Base-by-base conservation (phyloP, 2,113 vertebrate species). In the Catharus bicknelli region DNA sequence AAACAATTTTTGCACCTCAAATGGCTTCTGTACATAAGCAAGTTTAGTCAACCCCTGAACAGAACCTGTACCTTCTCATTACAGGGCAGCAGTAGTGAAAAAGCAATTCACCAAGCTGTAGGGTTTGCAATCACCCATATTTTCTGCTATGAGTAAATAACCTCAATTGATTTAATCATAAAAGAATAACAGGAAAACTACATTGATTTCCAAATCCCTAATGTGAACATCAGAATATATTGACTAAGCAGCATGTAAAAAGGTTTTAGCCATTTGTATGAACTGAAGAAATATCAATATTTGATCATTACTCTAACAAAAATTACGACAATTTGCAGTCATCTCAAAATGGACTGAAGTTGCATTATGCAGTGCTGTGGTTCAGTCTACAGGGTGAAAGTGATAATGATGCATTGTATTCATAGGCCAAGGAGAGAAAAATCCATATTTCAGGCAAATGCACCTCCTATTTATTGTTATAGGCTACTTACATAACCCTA, bases 91-190 rank as follows among this genome's bases (percentile, higher is more conserved):
- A 45, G 80, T 84, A 95, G 96, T 85, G 88, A 97, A 96, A 98
- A 97, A 97, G 97, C 95, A 96, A 97, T 97, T 97, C 96, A 95
- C 95, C 90, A 93, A 96, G 94, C 93, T 54, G 7, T 92, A 91
- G 96, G 93, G 91, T 95, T 97, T 97, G 96, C 96, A 97, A 97
- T 97, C 97, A 97, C 94, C 96, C 94, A 94, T 97, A 97, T 98
- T 97, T 98, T 97, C 97, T 98, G 95, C 97, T 97, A 98, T 98
- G 97, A 98, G 97, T 98, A 98, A 98, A 98, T 98, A 98, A 98
- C 96, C 97, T 94, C 87, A 97, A 98, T 98, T 98, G 98, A 98
- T 98, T 98, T 98, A 98, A 98, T 98, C 97, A 98, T 98, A 98
- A 98, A 98, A 98, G 97, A 98, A 98, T 98, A 98, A 98, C 97